These are phyloP conservation scores for Carabus problematicus DNA, from an alignment of 2,888 invertebrate species.

Conservation along the genomic window DNA sequence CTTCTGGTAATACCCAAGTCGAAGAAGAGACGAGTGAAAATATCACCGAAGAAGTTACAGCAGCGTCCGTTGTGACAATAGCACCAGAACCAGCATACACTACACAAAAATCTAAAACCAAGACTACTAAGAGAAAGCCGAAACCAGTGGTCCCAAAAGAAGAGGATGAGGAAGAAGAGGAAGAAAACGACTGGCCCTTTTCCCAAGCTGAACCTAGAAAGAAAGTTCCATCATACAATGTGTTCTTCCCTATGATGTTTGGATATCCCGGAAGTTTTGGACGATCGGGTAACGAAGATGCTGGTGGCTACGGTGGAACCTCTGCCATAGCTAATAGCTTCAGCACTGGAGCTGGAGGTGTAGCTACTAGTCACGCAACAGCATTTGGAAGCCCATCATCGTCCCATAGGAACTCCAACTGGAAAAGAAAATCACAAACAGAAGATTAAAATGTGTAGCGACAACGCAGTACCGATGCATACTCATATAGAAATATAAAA, in stretches of 20 bases:
- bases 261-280: conserved; percentile 52
- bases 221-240: conserved; percentile 60
- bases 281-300: conserved; percentile 52
- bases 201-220: conserved; percentile 50
- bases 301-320: conserved; percentile 64
- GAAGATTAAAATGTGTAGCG: not conserved
- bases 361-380: conserved; percentile 76
- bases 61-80: not conserved
- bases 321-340: conserved; percentile 77
- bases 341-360: conserved; percentile 74
- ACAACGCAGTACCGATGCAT: too few relatives aligned
- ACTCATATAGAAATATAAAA: too few relatives aligned
- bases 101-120: conserved; percentile 21
- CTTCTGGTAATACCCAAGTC: too few relatives aligned
- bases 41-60: conserved; percentile 14
- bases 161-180: conserved; percentile 64
- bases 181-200: conserved; percentile 54
- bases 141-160: conserved; percentile 52
- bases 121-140: conserved; percentile 25
- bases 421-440: conserved; percentile 26
- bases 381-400: conserved; percentile 68
- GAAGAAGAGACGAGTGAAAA: too few relatives aligned
- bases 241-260: conserved; percentile 74
- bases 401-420: conserved; percentile 52
- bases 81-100: conserved; percentile 12